Base-by-base conservation (phyloP, 2,888 invertebrate species). In the Torymus auratus region DNA sequence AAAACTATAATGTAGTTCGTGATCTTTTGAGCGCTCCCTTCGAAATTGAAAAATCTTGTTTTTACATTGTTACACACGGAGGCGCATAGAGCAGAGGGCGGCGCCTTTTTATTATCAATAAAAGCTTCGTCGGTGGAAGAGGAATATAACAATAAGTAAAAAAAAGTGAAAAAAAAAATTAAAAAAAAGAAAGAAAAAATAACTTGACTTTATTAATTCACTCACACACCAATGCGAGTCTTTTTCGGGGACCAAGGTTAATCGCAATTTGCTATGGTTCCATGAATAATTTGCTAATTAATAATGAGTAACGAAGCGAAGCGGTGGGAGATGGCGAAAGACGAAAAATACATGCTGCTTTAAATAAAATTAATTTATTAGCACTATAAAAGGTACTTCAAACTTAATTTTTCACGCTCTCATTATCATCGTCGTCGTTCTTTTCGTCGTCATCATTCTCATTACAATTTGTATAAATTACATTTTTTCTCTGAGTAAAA, bases 321-420 rank as follows among this genome's bases (percentile, higher is more conserved):
- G 20, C 41, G 70, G 65, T 17, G 17, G 17, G 53, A 28, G 41
- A 53, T 14, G 20, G 28, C 7, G 2, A 56, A 62, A 11, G 17
- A 67, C 14, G 15, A 77, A 67, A 62, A 60, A 15, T 7, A 72
- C 41, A 74, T 28, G 28, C 55, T 75, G 60, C 65, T 80, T 80
- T 77, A 80, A 82, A 77, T 80, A 82, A 82, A 82, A 77, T 80
- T 77, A 74, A 82, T 82, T 77, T 82, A 82, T 82, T 80, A 74
- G 71, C 62, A 82, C 70, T 75, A 65, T 58, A 53, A 81, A 68
- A 60, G 50, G 68, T 76, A 70, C 68, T 78, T 78, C 50, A 65
- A 65, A 75, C 17, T 71, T 82, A 62, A 71, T 76, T 80, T 41
- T 61, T 67, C 56, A 69, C 55, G 10, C 55, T 60, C 56, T 71